These are phyloP conservation scores for Myrmecobius fasciatus DNA, from an alignment of 2,113 vertebrate species.

Conservation along the genomic window DNA sequence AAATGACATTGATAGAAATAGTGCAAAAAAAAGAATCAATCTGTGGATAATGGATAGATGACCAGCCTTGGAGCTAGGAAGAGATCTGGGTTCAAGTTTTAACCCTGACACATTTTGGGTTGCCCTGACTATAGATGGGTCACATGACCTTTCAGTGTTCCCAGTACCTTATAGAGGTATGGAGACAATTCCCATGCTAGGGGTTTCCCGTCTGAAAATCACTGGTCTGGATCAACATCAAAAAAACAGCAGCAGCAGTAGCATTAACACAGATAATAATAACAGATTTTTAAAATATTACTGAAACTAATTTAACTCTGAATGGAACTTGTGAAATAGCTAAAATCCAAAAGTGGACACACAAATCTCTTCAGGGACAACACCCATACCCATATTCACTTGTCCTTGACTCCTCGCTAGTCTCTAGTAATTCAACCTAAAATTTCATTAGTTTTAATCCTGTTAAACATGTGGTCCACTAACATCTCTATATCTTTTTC, in stretches of 20 bases:
- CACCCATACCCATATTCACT: neutral
- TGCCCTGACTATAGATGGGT: neutral
- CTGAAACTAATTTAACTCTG: neutral
- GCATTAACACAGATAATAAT: neutral
- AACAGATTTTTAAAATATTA: neutral
- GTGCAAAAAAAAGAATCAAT: neutral
- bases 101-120: neutral
- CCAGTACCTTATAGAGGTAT: neutral
- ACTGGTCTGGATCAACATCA: neutral
- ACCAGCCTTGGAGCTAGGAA: neutral
- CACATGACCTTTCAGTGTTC: neutral
- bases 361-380: neutral
- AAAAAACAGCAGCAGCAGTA: neutral
- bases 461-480: neutral
- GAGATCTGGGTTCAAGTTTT: neutral
- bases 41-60: neutral
- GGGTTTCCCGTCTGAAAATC: neutral
- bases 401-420: neutral
- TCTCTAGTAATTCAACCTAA: neutral
- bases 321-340: neutral
- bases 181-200: neutral
- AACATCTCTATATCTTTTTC: neutral
- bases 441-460: neutral
- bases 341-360: neutral
- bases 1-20: neutral